Conservation (phyloP, 92 coral and sea anemone species). For the Epizoanthus illoricatus region DNA sequence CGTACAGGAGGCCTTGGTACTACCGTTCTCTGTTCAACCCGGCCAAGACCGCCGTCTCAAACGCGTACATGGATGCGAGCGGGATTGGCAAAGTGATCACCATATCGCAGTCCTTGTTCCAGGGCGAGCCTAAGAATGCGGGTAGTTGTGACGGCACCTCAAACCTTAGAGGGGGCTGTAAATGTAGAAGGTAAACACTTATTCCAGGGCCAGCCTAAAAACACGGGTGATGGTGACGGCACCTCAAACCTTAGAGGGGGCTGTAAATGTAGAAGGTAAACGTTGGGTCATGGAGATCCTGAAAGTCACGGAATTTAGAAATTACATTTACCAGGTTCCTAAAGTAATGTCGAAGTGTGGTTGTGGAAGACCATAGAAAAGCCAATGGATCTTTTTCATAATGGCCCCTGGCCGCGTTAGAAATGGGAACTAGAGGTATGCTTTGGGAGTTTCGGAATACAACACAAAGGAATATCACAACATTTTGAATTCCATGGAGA, state of each 20-base stretch:
- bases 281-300: too few relatives aligned
- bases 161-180: constrained; percentile 82
- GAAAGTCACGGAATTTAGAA: too few relatives aligned
- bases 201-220: not conserved
- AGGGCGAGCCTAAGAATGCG: constrained; percentile 60
- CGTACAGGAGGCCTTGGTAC: constrained; percentile 90
- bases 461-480: too few relatives aligned
- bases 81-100: constrained; percentile 97
- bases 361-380: too few relatives aligned
- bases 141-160: constrained; percentile 53
- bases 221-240: constrained; percentile 50
- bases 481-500: too few relatives aligned
- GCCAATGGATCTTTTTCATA: too few relatives aligned
- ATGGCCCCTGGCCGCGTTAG: too few relatives aligned
- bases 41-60: constrained; percentile 88
- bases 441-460: too few relatives aligned
- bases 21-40: constrained; percentile 95
- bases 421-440: too few relatives aligned
- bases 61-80: constrained; percentile 96
- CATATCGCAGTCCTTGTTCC: constrained; percentile 91
- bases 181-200: constrained; percentile 65
- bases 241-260: constrained; percentile 73
- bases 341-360: too few relatives aligned
- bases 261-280: constrained; percentile 78
- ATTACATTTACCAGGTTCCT: too few relatives aligned